Evolutionary conservation across 2,797 vertebrate genomes (phyloP).

Genomic region (Chelmon rostratus): DNA sequence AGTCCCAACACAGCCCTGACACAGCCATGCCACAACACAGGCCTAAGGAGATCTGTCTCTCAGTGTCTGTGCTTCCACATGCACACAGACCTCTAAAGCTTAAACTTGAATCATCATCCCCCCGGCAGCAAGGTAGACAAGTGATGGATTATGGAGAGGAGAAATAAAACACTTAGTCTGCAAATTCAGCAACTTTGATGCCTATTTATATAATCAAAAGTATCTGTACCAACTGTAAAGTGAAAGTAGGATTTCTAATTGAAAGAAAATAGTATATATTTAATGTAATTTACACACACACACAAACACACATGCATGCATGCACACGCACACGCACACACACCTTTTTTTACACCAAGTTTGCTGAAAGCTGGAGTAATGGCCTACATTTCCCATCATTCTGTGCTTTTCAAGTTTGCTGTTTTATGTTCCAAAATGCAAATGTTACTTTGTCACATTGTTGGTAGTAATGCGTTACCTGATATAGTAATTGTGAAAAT

Average conservation of each 20-base stretch:
- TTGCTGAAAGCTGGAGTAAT: too few species aligned
- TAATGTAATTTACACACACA: slow-evolving; percentile 11
- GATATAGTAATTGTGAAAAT: too few species aligned
- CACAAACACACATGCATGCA: too few species aligned
- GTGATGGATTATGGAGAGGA: slow-evolving; percentile 16
- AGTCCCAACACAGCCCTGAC: slow-evolving; percentile 76
- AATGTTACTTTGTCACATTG: too few species aligned
- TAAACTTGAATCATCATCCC: slow-evolving; percentile 55
- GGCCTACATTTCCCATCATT: too few species aligned
- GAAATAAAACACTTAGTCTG: slow-evolving; percentile 18
- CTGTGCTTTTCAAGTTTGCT: too few species aligned
- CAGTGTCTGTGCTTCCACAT: slow-evolving; percentile 49
- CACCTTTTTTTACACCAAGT: too few species aligned
- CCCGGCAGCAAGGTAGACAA: slow-evolving; percentile 19
- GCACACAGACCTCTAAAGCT: slow-evolving; percentile 45
- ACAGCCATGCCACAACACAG: slow-evolving; percentile 73
- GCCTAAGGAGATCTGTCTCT: slow-evolving; percentile 68
- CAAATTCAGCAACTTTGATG: slow-evolving; percentile 22
- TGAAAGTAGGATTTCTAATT: background rate
- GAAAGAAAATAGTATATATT: background rate
- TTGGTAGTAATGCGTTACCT: too few species aligned
- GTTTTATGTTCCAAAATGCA: too few species aligned
- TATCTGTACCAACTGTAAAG: background rate
- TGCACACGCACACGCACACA: too few species aligned
- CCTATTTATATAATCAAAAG: background rate